Conservation (phyloP, 2,888 invertebrate species). For the Diaphora mendica region DNA sequence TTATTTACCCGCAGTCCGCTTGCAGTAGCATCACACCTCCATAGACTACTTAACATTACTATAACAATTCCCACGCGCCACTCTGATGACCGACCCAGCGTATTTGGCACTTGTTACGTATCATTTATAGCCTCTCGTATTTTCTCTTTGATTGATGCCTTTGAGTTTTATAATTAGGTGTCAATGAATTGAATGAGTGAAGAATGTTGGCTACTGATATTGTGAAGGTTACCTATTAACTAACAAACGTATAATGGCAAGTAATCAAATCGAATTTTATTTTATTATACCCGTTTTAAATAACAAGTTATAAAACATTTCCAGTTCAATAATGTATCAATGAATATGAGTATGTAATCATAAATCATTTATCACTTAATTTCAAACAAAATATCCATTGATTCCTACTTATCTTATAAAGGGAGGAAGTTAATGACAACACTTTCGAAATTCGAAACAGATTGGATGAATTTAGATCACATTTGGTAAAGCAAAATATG, state of each 20-base stretch:
- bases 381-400: no score
- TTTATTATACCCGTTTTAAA: neutral
- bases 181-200: constrained; percentile 4
- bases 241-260: neutral
- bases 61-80: constrained; percentile 48
- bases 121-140: constrained; percentile 34
- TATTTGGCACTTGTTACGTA: constrained; percentile 40
- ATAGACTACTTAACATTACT: constrained; percentile 33
- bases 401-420: no score
- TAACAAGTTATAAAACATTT: neutral
- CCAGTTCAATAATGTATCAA: neutral
- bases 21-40: constrained; percentile 28
- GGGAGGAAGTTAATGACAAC: no score
- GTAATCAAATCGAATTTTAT: neutral
- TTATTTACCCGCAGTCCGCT: constrained; percentile 9
- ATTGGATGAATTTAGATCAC: no score
- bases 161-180: constrained; percentile 5
- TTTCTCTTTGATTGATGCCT: constrained; percentile 50
- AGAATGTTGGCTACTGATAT: constrained; percentile 8
- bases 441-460: no score
- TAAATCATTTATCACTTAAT: no score
- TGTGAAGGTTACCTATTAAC: neutral
- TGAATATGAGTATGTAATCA: neutral
- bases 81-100: constrained; percentile 16
- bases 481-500: no score